Evolutionary conservation across 1,140 invertebrate species (phyloP).

Genomic region (Aphelenchoides besseyi): DNA sequence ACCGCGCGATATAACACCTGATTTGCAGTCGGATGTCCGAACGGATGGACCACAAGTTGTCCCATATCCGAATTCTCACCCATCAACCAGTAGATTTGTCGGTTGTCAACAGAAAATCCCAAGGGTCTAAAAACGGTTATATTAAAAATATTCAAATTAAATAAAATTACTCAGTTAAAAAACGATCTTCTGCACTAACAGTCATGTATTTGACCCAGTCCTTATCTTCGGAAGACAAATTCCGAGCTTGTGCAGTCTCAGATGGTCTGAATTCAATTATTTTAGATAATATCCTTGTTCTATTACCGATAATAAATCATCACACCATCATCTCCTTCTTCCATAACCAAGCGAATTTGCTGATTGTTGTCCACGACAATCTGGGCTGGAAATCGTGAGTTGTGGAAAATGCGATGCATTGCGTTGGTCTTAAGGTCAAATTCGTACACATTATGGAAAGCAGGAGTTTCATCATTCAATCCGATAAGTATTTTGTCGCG

Average conservation of each 20-base stretch:
- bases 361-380: constrained; percentile 57
- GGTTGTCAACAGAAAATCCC: constrained; percentile 54
- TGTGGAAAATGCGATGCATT: constrained; percentile 48
- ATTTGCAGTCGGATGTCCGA: constrained; percentile 51
- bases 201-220: constrained; percentile 57
- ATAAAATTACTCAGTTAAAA: constrained; percentile 50
- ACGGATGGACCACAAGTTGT: constrained; percentile 52
- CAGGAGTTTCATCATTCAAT: constrained; percentile 46
- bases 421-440: constrained; percentile 43
- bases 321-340: constrained; percentile 51
- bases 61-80: constrained; percentile 40
- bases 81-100: constrained; percentile 58
- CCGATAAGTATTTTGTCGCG: constrained; percentile 35
- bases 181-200: constrained; percentile 54
- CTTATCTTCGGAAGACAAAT: constrained; percentile 46
- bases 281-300: too few species aligned
- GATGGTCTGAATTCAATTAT: constrained; percentile 33
- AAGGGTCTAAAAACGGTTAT: constrained; percentile 50
- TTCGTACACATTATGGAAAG: constrained; percentile 47
- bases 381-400: constrained; percentile 33
- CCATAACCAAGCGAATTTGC: constrained; percentile 53
- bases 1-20: constrained; percentile 56
- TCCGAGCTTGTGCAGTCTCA: constrained; percentile 45
- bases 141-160: not conserved
- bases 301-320: constrained; percentile 43